These are phyloP conservation scores for Apantesis nais DNA, from an alignment of 2,888 invertebrate species.

Conservation along the genomic window DNA sequence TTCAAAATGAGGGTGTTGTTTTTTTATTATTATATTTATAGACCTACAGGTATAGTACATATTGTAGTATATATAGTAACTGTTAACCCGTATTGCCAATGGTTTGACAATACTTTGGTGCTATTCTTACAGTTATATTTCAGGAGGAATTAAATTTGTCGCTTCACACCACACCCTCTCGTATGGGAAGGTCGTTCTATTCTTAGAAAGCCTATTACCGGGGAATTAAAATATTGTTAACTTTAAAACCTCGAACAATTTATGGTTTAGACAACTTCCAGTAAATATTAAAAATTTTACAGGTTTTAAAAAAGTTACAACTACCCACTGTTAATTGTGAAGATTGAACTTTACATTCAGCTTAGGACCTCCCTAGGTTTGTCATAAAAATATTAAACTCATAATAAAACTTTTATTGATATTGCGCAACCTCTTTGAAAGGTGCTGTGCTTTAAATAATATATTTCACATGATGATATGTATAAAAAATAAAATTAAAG, in stretches of 20 bases:
- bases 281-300: neutral
- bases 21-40: no score
- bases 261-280: neutral
- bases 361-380: neutral
- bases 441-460: neutral
- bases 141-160: neutral
- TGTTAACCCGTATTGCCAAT: no score
- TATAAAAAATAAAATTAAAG: neutral
- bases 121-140: neutral
- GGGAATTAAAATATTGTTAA: neutral
- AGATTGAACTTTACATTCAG: neutral
- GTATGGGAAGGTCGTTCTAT: neutral
- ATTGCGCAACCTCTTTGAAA: neutral
- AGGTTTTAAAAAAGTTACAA: neutral
- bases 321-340: neutral
- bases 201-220: conserved; percentile 1
- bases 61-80: no score
- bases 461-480: neutral
- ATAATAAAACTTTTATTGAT: neutral
- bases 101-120: no score
- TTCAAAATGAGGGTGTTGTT: no score
- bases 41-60: no score
- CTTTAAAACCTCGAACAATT: neutral
- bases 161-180: neutral
- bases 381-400: neutral